A percentile compares a stretch with the other conserved stretches of the same genome.
Evolutionary conservation across 2,797 vertebrate genomes (phyloP).

Genomic region (Ispidina picta): DNA sequence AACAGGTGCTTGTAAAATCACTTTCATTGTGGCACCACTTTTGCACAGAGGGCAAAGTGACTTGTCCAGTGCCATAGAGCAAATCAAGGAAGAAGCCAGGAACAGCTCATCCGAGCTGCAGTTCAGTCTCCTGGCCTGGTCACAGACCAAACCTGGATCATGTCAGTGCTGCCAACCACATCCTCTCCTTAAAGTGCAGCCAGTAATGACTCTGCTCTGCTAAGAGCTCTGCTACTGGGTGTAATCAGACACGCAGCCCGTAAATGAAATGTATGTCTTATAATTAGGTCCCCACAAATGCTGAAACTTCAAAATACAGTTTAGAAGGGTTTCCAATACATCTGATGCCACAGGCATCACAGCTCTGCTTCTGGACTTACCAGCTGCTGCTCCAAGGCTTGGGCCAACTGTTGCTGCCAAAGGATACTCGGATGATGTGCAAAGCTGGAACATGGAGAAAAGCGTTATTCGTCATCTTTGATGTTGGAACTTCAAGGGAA

Average conservation of each 20-base stretch:
- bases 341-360: conserved; percentile 44
- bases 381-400: conserved; percentile 52
- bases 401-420: conserved; percentile 62
- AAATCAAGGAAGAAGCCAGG: background rate
- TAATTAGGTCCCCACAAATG: conserved; percentile 21
- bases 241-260: background rate
- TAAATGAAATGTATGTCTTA: background rate
- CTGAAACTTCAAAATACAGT: conserved; percentile 57
- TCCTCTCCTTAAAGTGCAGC: conserved; percentile 23
- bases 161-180: background rate
- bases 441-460: conserved; percentile 27
- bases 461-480: conserved; percentile 54
- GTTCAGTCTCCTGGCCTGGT: conserved; percentile 14
- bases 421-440: conserved; percentile 44
- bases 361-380: conserved; percentile 45
- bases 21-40: background rate
- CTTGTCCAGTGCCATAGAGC: background rate
- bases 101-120: background rate
- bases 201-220: background rate
- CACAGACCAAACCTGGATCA: background rate
- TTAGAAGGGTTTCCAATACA: conserved; percentile 57
- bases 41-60: background rate
- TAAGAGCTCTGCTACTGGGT: background rate
- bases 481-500: conserved; percentile 44
- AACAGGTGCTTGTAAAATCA: background rate